These are phyloP conservation scores for Hirundo rustica DNA, from an alignment of 2,797 vertebrate genomes.

Conservation along the genomic window DNA sequence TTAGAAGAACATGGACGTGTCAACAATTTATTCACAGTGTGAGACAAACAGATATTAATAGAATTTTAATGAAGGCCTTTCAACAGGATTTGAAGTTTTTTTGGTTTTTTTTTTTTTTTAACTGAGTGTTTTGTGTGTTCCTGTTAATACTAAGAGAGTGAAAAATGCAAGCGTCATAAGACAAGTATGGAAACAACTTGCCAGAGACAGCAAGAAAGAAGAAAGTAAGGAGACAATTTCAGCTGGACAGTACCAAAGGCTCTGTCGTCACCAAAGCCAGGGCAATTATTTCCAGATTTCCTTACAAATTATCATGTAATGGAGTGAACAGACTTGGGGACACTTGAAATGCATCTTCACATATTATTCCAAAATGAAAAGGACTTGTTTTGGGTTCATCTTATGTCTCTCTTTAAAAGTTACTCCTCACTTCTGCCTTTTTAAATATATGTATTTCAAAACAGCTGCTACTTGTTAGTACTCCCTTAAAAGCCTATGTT, in stretches of 20 bases:
- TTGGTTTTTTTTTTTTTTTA: background rate
- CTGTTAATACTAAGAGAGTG: slow-evolving; percentile 9
- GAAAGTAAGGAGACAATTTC: background rate
- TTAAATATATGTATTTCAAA: background rate
- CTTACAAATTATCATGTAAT: background rate
- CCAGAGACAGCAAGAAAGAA: background rate
- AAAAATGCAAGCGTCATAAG: background rate
- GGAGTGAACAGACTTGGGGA: background rate
- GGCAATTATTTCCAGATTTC: background rate
- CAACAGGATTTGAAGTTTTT: slow-evolving; percentile 1
- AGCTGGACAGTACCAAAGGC: background rate
- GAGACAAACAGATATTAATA: slow-evolving; percentile 70
- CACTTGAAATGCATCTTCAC: background rate
- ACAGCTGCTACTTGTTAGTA: slow-evolving; percentile 10
- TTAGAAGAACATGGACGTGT: slow-evolving; percentile 36
- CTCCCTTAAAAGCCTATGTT: background rate
- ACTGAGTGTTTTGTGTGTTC: slow-evolving; percentile 2
- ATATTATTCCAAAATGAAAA: background rate
- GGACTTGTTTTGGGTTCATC: background rate
- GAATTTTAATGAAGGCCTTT: slow-evolving; percentile 60
- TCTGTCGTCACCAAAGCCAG: background rate
- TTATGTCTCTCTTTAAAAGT: background rate
- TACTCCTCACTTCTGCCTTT: background rate
- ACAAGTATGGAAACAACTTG: slow-evolving; percentile 9
- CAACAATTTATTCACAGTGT: slow-evolving; percentile 50